A percentile compares a stretch with the other conserved stretches of the same genome.
These are phyloP conservation scores for Drosophila eugracilis DNA, from an alignment of 1,140 invertebrate species.

Conservation along the genomic window DNA sequence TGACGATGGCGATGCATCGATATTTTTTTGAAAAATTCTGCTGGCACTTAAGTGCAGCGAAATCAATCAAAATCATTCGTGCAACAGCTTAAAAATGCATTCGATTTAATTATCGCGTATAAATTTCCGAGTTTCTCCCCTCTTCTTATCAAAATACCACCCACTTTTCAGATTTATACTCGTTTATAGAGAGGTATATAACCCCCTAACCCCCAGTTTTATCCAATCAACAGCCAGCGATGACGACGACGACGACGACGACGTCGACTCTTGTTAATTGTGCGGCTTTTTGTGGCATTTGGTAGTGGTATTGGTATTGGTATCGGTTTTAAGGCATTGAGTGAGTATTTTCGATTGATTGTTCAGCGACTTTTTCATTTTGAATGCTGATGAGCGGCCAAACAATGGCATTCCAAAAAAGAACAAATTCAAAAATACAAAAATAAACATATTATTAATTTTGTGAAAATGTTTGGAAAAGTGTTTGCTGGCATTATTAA, in stretches of 20 bases:
- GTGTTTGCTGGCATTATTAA: too few species aligned
- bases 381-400: background rate
- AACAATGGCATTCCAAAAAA: background rate
- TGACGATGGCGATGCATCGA: background rate
- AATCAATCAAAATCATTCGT: slow-evolving; percentile 69
- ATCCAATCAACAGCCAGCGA: slow-evolving; percentile 6
- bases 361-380: slow-evolving; percentile 1
- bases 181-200: too few species aligned
- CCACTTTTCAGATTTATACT: too few species aligned
- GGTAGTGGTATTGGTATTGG: slow-evolving; percentile 9
- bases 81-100: slow-evolving; percentile 75
- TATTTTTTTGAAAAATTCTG: slow-evolving; percentile 43
- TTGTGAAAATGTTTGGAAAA: too few species aligned
- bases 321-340: slow-evolving; percentile 37
- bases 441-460: too few species aligned
- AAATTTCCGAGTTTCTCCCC: slow-evolving; percentile 59
- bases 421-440: slow-evolving; percentile 10
- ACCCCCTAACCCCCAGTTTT: background rate
- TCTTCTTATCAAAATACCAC: background rate
- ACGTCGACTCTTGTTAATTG: slow-evolving; percentile 67
- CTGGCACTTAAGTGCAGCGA: slow-evolving; percentile 58
- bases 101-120: slow-evolving; percentile 77
- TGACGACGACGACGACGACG: too few species aligned
- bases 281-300: slow-evolving; percentile 52
- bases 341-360: slow-evolving; percentile 12